Conservation (phyloP, 2,113 vertebrate genomes). For the Andinoacara biseriatus region DNA sequence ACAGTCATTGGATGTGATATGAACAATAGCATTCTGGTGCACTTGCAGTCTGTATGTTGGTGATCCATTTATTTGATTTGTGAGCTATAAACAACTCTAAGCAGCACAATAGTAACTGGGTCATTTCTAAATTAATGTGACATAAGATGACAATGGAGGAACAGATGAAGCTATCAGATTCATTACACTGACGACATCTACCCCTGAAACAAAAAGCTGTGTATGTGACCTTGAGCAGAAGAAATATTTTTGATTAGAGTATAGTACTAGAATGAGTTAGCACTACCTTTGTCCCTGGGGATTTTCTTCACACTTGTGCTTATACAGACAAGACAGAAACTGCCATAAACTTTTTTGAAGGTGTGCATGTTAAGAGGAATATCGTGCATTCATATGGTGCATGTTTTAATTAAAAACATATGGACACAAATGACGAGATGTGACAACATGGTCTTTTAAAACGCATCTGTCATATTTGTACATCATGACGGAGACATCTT, state of each 20-base stretch:
- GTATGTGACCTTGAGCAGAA: background rate
- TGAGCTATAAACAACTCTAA: constrained; percentile 15
- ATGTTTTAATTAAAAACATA: background rate
- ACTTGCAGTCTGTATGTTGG: background rate
- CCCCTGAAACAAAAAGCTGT: background rate
- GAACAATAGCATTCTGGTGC: background rate
- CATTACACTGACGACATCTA: background rate
- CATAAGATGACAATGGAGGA: constrained; percentile 2
- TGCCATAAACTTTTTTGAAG: background rate
- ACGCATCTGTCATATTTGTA: background rate
- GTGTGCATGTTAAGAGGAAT: background rate
- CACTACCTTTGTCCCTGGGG: too few species aligned
- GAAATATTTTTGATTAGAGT: background rate
- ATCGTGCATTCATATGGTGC: background rate
- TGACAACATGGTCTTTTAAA: background rate
- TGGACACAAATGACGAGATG: background rate
- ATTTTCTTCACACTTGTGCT: background rate
- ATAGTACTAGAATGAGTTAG: background rate
- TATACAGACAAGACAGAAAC: background rate
- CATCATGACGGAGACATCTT: background rate
- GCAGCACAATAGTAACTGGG: background rate
- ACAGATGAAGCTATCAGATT: background rate
- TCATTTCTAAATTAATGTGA: constrained; percentile 33
- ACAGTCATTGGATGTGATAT: constrained; percentile 19
- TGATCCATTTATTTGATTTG: constrained; percentile 4